Evolutionary conservation across 2,113 vertebrate genomes (phyloP).

Genomic region (Rhipidura dahli): DNA sequence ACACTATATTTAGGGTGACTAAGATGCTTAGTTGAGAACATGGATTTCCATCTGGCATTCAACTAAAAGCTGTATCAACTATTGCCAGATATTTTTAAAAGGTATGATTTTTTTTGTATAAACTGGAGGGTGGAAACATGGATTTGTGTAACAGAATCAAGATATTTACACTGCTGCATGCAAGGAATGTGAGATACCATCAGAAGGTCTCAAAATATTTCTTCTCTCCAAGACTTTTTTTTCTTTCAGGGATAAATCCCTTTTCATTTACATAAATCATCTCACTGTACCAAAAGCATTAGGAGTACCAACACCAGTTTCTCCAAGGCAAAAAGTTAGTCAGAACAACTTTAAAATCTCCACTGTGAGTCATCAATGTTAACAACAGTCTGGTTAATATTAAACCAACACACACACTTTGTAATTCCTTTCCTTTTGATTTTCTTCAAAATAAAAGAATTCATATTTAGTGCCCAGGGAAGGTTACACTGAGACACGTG

Average conservation of each 20-base stretch:
- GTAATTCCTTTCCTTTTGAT: background rate
- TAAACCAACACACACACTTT: background rate
- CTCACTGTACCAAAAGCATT: background rate
- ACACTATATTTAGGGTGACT: constrained; percentile 56
- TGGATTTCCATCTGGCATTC: constrained; percentile 50
- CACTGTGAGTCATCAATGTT: background rate
- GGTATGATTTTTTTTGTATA: background rate
- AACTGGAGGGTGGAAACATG: constrained; percentile 24
- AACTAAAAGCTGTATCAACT: constrained; percentile 21
- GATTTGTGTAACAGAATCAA: constrained; percentile 16
- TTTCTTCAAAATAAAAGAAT: background rate
- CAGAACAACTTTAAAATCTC: background rate
- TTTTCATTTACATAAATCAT: background rate
- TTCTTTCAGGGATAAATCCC: background rate
- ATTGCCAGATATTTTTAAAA: constrained; percentile 34
- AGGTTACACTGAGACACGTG: background rate
- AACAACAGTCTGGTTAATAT: background rate
- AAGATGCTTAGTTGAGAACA: constrained; percentile 49
- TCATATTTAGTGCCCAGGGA: background rate
- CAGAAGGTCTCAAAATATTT: constrained; percentile 4
- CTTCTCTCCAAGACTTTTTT: background rate
- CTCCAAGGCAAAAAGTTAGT: background rate
- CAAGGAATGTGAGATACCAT: background rate
- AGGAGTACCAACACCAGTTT: background rate
- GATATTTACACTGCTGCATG: background rate